Percentiles rank a stretch among this genome's conserved stretches.
Evolutionary conservation across 92 coral and sea anemone genomes (phyloP).

Genomic region (Nematostella vectensis): DNA sequence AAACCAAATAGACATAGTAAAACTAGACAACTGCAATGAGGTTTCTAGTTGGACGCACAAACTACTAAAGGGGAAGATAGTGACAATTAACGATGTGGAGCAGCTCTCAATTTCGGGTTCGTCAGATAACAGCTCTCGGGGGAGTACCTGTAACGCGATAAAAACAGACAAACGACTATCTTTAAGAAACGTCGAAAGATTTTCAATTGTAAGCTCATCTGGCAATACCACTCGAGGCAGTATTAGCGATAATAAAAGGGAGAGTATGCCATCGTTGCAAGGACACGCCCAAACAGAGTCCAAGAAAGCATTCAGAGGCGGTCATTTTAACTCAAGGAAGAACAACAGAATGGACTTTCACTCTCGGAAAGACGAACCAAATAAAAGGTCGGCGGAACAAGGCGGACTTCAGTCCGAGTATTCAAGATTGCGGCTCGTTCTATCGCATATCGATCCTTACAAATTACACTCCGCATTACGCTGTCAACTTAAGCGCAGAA

Average conservation of each 20-base stretch:
- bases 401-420: conserved; percentile 42
- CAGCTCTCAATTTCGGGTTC: no score
- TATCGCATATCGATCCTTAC: conserved; percentile 59
- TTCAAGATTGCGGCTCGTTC: conserved; percentile 47
- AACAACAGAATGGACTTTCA: not conserved
- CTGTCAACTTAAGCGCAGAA: conserved; percentile 45
- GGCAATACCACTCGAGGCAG: not conserved
- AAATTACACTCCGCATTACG: conserved; percentile 48
- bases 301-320: no score
- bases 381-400: not conserved
- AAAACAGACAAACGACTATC: not conserved
- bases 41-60: not conserved
- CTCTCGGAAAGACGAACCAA: not conserved
- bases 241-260: not conserved
- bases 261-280: no score
- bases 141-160: not conserved
- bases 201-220: not conserved
- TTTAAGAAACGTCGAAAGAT: not conserved
- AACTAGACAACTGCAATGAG: not conserved
- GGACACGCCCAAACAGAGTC: no score
- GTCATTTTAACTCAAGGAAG: conserved; percentile 3
- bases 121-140: not conserved
- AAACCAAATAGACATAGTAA: not conserved
- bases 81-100: no score
- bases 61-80: no score